Evolutionary conservation across 2,888 invertebrate genomes (phyloP).

Genomic region (Trissolcus brochymenae): DNA sequence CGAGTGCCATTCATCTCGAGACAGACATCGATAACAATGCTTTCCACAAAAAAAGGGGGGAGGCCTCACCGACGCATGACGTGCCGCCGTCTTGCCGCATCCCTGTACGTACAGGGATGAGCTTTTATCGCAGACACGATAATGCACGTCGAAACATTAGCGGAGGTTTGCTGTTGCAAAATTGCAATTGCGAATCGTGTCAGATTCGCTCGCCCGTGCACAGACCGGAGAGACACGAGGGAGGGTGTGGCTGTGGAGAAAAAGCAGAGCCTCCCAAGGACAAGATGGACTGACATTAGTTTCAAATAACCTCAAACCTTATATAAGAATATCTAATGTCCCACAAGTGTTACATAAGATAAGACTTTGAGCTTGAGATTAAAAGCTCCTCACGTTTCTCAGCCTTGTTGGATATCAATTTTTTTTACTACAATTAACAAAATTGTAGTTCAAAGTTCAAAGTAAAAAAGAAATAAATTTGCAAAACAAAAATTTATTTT

Average conservation of each 20-base stretch:
- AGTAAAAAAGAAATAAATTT: too few relatives aligned
- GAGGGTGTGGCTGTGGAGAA: conserved; percentile 48
- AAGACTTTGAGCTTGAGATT: not conserved
- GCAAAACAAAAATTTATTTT: too few relatives aligned
- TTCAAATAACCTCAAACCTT: conserved; percentile 36
- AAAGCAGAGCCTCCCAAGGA: conserved; percentile 47
- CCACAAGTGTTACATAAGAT: conserved; percentile 32
- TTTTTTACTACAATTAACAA: too few relatives aligned
- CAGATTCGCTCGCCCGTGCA: conserved; percentile 4
- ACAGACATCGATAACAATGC: conserved; percentile 20
- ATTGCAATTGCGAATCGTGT: conserved; percentile 13
- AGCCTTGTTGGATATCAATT: too few relatives aligned
- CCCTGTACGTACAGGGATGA: not conserved
- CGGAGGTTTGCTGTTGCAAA: conserved; percentile 1
- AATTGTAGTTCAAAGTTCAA: too few relatives aligned
- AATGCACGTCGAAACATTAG: conserved; percentile 10
- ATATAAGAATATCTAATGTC: conserved; percentile 12
- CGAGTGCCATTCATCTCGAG: conserved; percentile 22
- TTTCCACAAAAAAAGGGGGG: not conserved
- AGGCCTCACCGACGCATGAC: conserved; percentile 10
- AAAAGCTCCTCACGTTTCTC: too few relatives aligned
- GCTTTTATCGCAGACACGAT: conserved; percentile 8
- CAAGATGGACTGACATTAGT: conserved; percentile 26
- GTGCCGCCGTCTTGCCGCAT: conserved; percentile 10
- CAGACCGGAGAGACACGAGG: conserved; percentile 4